Evolutionary conservation across 2,797 vertebrate genomes (phyloP).

Genomic region (Melanogrammus aeglefinus): DNA sequence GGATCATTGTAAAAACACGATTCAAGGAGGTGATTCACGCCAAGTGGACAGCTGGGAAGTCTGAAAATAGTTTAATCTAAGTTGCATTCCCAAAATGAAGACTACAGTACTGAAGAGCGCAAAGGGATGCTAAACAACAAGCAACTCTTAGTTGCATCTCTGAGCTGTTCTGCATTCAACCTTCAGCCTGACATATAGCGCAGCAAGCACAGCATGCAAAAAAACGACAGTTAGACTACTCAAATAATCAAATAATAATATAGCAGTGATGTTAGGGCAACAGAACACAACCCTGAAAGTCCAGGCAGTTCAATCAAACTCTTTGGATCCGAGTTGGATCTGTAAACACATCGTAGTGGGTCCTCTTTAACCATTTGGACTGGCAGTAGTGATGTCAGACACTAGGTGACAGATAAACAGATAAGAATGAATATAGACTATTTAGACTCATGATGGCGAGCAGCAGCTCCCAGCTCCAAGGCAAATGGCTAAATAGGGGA

Average conservation of each 20-base stretch:
- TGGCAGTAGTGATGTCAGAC: no score
- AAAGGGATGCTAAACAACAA: not conserved
- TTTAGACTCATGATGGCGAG: not conserved
- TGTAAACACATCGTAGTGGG: not conserved
- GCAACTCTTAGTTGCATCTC: not conserved
- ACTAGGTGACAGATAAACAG: not conserved
- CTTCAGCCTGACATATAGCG: not conserved
- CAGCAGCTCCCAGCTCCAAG: not conserved
- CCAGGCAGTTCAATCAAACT: not conserved
- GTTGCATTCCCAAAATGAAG: not conserved
- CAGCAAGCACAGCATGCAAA: not conserved
- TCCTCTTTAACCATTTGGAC: no score
- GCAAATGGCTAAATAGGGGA: not conserved
- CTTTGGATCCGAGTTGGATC: not conserved
- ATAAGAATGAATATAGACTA: not conserved
- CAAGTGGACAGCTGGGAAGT: not conserved
- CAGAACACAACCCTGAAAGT: not conserved
- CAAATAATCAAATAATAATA: not conserved
- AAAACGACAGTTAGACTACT: not conserved
- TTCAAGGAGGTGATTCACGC: not conserved
- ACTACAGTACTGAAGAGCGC: not conserved
- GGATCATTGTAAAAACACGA: not conserved
- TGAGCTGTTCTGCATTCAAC: not conserved
- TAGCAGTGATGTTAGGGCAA: not conserved
- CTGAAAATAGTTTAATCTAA: not conserved